Evolutionary conservation across 1,140 invertebrate genomes (phyloP), one percentile per base, ranked within the genome.

Genomic region (Homalodisca vitripennis): DNA sequence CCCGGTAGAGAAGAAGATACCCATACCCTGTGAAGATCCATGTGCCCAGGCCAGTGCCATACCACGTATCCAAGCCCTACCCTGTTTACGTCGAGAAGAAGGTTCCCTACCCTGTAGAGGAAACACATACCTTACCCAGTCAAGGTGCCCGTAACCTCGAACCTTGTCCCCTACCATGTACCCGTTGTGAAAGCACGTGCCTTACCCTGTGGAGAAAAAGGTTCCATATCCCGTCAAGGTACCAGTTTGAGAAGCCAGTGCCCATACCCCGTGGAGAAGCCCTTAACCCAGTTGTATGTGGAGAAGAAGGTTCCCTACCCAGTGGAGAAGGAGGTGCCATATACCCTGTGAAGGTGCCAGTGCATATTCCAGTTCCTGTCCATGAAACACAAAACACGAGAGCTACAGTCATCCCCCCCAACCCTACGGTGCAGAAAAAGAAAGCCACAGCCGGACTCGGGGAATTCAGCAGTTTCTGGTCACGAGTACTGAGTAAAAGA

Each of bases 1-100:
- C 55, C 81, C 82, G 26, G 20, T 85, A 86, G 55, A 60, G 55
- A 91, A 91, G 80, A 90, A 90, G 78, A 88, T 92, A 72, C 88
- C 88, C 88, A 53, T 89, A 90, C 81, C 86, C 86, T n/a, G 87
- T 90, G 32, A 81, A 84, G 76, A 80, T 84, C 71, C 78, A 82
- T 71, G 78, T 86, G 20, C 83, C 81, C 0, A 80, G 82, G 68
- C 82, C 84, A 31, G 83, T 86, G 29, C 80, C 80, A 3, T 83
- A 87, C 29, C 73, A 77, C n/a, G 72, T 77, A 12, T 73, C 24
- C 2, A 66, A 66, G 41, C 63, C 77, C 1, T 79, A 79, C 14
- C 75, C 78, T 0, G 81, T 76, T 1, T 66, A 66, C 41, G 34
- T 66, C 10, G 63, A 66, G 41, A 66, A 66, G 76, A 76, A 69